phyloP scores from a whole-genome alignment of 2,797 vertebrate species.

The Toxotes lorentzi region DNA sequence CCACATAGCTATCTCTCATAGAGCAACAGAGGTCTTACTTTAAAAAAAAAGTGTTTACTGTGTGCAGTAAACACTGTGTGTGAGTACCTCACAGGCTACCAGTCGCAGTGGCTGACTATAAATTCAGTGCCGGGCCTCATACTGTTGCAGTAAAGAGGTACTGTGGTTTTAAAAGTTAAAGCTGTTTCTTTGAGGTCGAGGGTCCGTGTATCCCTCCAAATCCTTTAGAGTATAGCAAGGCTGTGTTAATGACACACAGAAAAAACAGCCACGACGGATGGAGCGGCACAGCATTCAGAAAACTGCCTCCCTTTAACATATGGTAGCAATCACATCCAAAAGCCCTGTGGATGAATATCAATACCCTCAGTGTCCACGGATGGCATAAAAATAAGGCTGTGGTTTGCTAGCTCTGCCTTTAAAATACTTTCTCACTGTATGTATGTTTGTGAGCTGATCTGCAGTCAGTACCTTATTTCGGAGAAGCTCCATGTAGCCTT shows the following conservation, averaged over 20 bases:
- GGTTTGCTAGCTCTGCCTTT: constrained; percentile 26
- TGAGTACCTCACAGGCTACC: constrained; percentile 37
- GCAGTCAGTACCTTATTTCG: constrained; percentile 86
- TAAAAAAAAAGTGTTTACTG: neutral
- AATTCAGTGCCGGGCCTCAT: constrained; percentile 24
- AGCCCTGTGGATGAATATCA: constrained; percentile 50
- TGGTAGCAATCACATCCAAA: constrained; percentile 63
- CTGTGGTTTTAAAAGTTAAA: constrained; percentile 50
- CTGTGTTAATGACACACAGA: constrained; percentile 39
- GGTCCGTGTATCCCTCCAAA: constrained; percentile 29
- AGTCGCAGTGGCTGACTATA: constrained; percentile 38
- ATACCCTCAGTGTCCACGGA: constrained; percentile 41
- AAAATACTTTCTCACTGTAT: constrained; percentile 26
- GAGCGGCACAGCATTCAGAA: constrained; percentile 22
- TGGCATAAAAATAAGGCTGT: constrained; percentile 51
- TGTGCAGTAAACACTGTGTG: constrained; percentile 48
- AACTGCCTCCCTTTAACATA: constrained; percentile 55
- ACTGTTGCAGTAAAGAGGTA: constrained; percentile 34
- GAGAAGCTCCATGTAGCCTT: constrained; percentile 88
- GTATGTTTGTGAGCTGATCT: neutral
- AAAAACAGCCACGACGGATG: constrained; percentile 7
- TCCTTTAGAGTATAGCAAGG: constrained; percentile 22
- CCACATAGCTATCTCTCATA: constrained; percentile 20
- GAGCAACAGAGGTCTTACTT: constrained; percentile 24
- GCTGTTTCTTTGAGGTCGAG: constrained; percentile 42